Conservation (phyloP, 2,888 invertebrate genomes). For the Cremastinae sp. region DNA sequence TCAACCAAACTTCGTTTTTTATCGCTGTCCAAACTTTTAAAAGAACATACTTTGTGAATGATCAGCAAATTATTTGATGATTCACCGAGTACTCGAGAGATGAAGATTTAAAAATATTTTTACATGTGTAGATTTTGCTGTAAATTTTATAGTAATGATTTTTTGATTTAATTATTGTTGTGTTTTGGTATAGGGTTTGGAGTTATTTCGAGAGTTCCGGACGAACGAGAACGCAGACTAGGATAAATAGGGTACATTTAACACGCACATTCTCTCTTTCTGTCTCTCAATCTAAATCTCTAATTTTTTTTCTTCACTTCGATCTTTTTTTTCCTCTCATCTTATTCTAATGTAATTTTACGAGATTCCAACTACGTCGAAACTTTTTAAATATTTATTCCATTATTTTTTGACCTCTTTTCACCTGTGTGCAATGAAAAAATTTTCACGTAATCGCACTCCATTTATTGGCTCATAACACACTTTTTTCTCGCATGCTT, state of each 20-base stretch:
- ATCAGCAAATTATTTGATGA: no score
- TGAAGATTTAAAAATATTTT: no score
- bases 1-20: no score
- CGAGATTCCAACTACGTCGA: no score
- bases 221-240: constrained; percentile 79
- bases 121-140: no score
- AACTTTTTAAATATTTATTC: no score
- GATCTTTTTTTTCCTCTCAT: constrained; percentile 35
- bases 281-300: constrained; percentile 55
- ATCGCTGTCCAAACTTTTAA: no score
- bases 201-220: constrained; percentile 77
- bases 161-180: constrained; percentile 70
- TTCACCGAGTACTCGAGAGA: no score
- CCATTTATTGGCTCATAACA: constrained; percentile 17
- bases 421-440: constrained; percentile 7
- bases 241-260: constrained; percentile 80
- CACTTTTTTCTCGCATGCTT: constrained; percentile 51
- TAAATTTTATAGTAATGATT: no score
- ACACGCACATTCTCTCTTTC: constrained; percentile 52
- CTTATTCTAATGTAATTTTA: no score
- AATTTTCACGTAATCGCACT: constrained; percentile 36
- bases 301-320: constrained; percentile 48
- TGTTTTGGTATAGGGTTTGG: constrained; percentile 79
- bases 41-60: no score
- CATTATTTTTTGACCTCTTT: no score